Base-by-base conservation (phyloP, 2,113 vertebrate species). In the Psilopsiagon aymara region DNA sequence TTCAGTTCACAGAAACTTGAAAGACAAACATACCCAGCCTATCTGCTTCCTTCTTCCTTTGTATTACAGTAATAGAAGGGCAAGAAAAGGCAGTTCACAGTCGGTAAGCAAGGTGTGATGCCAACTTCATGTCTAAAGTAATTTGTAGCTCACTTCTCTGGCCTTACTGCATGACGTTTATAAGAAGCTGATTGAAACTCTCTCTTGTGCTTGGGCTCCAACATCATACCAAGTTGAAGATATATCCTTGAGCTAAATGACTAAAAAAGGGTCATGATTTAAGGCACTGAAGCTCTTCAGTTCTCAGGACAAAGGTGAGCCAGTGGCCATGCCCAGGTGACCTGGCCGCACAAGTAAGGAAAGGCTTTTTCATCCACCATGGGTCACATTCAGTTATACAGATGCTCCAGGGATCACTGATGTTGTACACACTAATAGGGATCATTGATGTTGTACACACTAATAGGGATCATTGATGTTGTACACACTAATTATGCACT, bases 291-390 rank as follows among this genome's bases (percentile, higher is more conserved):
- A 88, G 41, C 25, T 67, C 27, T 66, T 86, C 25, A 46, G 5
- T 76, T 80, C 46, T 70, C 44, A 57, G 43, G 53, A 47, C 67
- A 80, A 68, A 24, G 27, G 55, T 20, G 17, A 92, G 7, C 13
- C 69, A 59, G 41, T 53, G 55, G 55, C 35, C 0, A 0, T 35
- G 33, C 12, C 17, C 15, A 74, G 7, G 11, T 62, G 64, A 55
- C 15, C 17, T 35, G 10, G 15, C 44, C 21, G 37, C 66, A 64
- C 28, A 67, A 90, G 18, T 13, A 66, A 84, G 46, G 46, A 47
- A 82, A 7, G 17, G 14, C 3, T 67, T 88, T 93, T 86, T 70
- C 88, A 69, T 5, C 11, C 7, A 5, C 10, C 17, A 37, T 17
- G 64, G 21, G 20, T 60, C 25, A 66, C 31, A 31, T 44, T 66